Conservation (phyloP, 2,797 vertebrate species). For the Prunella strophiata region DNA sequence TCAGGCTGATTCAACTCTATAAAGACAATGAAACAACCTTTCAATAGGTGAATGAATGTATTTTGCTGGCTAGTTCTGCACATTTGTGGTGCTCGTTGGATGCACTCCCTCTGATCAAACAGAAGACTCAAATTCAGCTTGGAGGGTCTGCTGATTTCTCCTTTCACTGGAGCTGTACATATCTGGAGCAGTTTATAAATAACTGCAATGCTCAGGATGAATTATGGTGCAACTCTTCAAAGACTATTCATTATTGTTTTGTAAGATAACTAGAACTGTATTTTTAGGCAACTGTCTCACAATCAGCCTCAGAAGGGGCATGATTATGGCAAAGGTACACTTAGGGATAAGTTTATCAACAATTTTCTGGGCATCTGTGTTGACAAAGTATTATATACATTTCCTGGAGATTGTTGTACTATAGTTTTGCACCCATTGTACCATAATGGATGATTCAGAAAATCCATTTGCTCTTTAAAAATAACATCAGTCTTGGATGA, state of each 20-base stretch:
- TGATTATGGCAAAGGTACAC: not conserved
- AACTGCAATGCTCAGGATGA: not conserved
- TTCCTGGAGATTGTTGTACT: not conserved
- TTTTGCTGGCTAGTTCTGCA: not conserved
- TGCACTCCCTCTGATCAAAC: not conserved
- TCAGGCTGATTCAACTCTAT: not conserved
- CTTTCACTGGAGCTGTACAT: not conserved
- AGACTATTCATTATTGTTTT: conserved; percentile 1
- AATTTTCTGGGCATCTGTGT: not conserved
- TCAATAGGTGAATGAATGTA: conserved; percentile 11
- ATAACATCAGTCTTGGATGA: not conserved
- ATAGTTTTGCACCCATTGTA: not conserved
- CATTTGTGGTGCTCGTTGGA: conserved; percentile 1
- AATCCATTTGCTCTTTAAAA: conserved; percentile 8
- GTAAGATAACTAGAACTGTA: not conserved
- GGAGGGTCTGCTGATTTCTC: conserved; percentile 17
- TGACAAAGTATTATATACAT: not conserved
- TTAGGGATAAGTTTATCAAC: not conserved
- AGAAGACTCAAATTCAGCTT: conserved; percentile 33
- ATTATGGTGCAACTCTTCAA: conserved; percentile 31
- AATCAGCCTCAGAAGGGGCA: not conserved
- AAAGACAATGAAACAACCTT: conserved; percentile 11
- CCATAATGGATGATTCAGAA: not conserved
- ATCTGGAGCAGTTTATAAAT: conserved; percentile 56
- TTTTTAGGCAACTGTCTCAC: conserved; percentile 15